Evolutionary conservation across 2,888 invertebrate genomes (phyloP).

Genomic region (Drosophila flavopinicola): DNA sequence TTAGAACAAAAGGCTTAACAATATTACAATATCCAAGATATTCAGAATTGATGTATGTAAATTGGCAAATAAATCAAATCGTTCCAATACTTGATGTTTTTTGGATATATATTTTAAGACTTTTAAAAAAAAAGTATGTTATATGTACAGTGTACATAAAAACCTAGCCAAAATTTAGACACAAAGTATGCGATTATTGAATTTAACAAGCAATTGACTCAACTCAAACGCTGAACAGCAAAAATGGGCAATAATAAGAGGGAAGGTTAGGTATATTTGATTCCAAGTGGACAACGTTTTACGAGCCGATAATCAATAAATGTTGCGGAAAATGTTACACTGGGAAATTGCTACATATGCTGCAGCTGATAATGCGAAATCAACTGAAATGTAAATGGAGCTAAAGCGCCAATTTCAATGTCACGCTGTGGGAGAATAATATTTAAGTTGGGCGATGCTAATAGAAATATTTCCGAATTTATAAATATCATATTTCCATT

Average conservation of each 20-base stretch:
- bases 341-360: constrained; percentile 62
- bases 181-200: no score
- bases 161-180: no score
- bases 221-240: background rate
- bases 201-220: no score
- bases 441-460: no score
- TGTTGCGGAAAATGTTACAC: constrained; percentile 57
- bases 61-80: no score
- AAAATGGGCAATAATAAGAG: background rate
- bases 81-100: no score
- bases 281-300: constrained; percentile 15
- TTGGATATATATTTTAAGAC: no score
- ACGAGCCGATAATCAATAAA: constrained; percentile 71
- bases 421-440: constrained; percentile 2
- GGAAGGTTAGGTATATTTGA: background rate
- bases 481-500: background rate
- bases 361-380: constrained; percentile 55
- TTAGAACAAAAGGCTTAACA: no score
- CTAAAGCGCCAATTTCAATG: constrained; percentile 7
- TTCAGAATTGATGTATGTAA: no score
- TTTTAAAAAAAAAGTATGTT: no score
- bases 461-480: background rate
- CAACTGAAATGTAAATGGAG: constrained; percentile 33
- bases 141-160: no score
- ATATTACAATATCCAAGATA: no score